Conservation (phyloP, 2,888 invertebrate genomes). For the Hypercompe scribonia region DNA sequence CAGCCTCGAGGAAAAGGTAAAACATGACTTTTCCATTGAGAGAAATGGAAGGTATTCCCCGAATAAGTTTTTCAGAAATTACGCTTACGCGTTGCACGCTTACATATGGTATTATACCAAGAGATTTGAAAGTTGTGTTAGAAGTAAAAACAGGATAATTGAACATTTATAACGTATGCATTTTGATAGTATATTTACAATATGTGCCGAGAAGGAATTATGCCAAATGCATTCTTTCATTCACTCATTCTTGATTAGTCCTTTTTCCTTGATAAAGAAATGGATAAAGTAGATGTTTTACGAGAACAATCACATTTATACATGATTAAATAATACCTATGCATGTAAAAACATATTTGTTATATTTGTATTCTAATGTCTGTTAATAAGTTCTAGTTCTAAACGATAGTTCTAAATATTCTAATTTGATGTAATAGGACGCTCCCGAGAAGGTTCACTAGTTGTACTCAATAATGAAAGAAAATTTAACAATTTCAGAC, state of each 20-base stretch:
- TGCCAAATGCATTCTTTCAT: background rate
- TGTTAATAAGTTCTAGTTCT: background rate
- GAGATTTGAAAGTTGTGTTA: slow-evolving; percentile 12
- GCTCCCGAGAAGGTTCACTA: too few species aligned
- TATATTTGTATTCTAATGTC: background rate
- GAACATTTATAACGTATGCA: background rate
- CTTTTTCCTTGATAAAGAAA: too few species aligned
- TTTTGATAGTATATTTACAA: background rate
- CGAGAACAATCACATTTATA: too few species aligned
- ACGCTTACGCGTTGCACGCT: slow-evolving; percentile 18
- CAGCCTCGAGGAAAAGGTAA: slow-evolving; percentile 40
- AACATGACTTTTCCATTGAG: slow-evolving; percentile 46
- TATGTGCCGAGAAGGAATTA: background rate
- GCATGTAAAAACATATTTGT: background rate
- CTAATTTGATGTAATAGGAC: too few species aligned
- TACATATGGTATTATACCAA: slow-evolving; percentile 19
- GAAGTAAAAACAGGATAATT: background rate
- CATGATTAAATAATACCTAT: too few species aligned
- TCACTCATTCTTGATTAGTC: too few species aligned
- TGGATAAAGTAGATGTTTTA: too few species aligned
- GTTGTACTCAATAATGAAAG: too few species aligned
- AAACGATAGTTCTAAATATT: too few species aligned
- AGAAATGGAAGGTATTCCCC: slow-evolving; percentile 26
- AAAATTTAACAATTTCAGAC: too few species aligned
- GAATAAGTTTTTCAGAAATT: slow-evolving; percentile 34